These are phyloP conservation scores for Henicopernis longicauda DNA, from an alignment of 2,113 vertebrate genomes.

Conservation along the genomic window DNA sequence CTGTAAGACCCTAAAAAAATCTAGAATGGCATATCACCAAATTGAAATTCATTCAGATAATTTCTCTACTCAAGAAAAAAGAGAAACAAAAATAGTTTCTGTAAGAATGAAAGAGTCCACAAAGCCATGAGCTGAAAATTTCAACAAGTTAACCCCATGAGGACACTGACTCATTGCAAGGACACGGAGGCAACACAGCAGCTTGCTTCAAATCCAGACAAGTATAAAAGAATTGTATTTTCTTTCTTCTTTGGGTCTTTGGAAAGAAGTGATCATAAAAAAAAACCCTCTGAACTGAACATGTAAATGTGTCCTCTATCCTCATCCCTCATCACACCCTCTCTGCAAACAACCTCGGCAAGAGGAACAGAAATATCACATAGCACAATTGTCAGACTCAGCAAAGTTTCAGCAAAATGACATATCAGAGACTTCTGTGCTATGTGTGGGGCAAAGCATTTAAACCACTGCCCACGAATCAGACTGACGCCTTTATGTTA, in stretches of 20 bases:
- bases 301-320: neutral
- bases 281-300: neutral
- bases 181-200: neutral
- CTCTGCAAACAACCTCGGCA: neutral
- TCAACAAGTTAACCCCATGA: neutral
- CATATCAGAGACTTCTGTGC: neutral
- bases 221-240: neutral
- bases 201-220: neutral
- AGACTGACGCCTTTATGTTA: neutral
- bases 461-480: neutral
- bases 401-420: constrained; percentile 1
- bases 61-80: neutral
- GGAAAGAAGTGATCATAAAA: neutral
- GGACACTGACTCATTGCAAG: neutral
- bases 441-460: neutral
- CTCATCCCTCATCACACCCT: constrained; percentile 44
- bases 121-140: neutral
- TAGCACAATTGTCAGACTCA: neutral
- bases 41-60: neutral
- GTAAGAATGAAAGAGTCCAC: neutral
- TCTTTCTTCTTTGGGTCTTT: neutral
- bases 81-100: neutral
- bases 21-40: neutral
- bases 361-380: neutral
- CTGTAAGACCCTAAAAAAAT: neutral